Evolutionary conservation across 2,888 invertebrate genomes (phyloP), one percentile per base, ranked within the genome.

Genomic region (Silvanus unidentatus): DNA sequence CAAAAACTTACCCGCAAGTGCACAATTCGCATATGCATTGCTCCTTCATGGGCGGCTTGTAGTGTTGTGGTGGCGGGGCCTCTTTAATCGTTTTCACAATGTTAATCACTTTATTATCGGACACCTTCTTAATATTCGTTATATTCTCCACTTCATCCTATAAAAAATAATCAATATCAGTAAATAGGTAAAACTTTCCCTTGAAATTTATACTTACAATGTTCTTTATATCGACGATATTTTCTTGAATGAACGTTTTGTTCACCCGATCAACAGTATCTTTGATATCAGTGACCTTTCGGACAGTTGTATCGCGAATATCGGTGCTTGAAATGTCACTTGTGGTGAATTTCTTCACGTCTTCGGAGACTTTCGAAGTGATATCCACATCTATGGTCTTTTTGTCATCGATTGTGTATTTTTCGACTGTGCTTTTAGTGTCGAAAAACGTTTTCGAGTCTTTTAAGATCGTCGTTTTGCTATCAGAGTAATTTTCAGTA

Each of bases 1-100:
- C 45, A 39, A 37, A 22, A 40, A 80, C 88, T 84, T 73, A 91
- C 91, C 91, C 91, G 75, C 91, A 91, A 64, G 89, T 91, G 70
- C 91, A 91, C 52, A 91, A 83, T 75, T 91, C 89, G 68, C 91
- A 91, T 63, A 91, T 88, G 70, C 91, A 91, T 70, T 88, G 86
- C 65, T 90, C 90, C 66, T 84, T 86, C 54, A 74, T 64, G 6
- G 71, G 70, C 2, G 73, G 72, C 57, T 73, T 71, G 34, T 69
- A 65, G 44, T 69, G 59, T 16, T 68, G 55, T 35, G 68, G 69
- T 40, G 70, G 61, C 38, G 70, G 61, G 2, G 64, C 58, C 43
- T 72, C 70, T 53, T 66, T 70, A 13, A 72, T 65, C 2, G 66
- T 66, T 55, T 72, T 70, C 43, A 65, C 68, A 43, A 73, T 73